These are phyloP conservation scores for Dasypogon diadema DNA, from an alignment of 2,888 invertebrate species.

Conservation along the genomic window DNA sequence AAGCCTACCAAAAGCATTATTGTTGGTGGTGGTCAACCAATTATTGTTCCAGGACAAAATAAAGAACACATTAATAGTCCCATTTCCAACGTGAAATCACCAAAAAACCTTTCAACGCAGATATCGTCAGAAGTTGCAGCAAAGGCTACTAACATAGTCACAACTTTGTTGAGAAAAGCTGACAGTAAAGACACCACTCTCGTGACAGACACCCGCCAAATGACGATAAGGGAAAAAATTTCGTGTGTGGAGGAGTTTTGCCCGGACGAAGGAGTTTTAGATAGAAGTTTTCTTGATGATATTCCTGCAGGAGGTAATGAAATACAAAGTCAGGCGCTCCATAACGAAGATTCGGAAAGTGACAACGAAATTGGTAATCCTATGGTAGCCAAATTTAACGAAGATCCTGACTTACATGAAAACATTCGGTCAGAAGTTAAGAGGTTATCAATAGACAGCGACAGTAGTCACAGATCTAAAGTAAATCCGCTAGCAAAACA, in stretches of 20 bases:
- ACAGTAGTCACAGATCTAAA: slow-evolving; percentile 36
- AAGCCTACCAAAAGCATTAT: slow-evolving; percentile 57
- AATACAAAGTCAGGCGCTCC: slow-evolving; percentile 58
- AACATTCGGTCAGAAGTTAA: slow-evolving; percentile 2
- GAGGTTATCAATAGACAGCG: slow-evolving; percentile 25
- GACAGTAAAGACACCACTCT: slow-evolving; percentile 49
- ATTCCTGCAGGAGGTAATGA: slow-evolving; percentile 63
- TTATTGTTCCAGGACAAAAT: slow-evolving; percentile 56
- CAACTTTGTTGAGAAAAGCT: slow-evolving; percentile 50
- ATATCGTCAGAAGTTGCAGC: neutral
- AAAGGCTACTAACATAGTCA: slow-evolving; percentile 39
- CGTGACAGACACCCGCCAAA: slow-evolving; percentile 3
- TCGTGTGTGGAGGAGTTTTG: slow-evolving; percentile 79
- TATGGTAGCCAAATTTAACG: slow-evolving; percentile 84
- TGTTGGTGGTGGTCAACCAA: slow-evolving; percentile 58
- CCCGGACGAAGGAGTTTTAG: slow-evolving; percentile 79
- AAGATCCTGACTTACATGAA: slow-evolving; percentile 72
- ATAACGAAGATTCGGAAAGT: slow-evolving; percentile 66
- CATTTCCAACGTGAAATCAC: neutral
- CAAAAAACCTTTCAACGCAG: neutral
- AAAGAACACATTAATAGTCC: slow-evolving; percentile 13
- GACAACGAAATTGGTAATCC: slow-evolving; percentile 82
- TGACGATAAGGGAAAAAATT: slow-evolving; percentile 58
- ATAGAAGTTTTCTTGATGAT: slow-evolving; percentile 82
- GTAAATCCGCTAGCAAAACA: slow-evolving; percentile 57